Conservation (phyloP, 2,113 vertebrate species). For the western clawed frog (Xenopus tropicalis) region DNA sequence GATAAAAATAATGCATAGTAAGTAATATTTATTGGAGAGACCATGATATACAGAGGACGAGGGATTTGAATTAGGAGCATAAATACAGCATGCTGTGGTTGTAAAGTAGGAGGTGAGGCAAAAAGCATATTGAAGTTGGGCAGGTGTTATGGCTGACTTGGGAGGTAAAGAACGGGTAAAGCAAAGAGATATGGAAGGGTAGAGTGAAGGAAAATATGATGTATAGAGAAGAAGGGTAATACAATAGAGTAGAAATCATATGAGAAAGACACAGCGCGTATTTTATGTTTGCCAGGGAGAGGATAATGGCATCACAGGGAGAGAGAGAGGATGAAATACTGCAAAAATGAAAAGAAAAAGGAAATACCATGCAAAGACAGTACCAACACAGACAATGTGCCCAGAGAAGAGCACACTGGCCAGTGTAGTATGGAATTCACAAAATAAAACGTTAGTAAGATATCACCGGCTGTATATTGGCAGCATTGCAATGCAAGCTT, state of each 20-base stretch:
- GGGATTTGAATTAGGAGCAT: constrained; percentile 18
- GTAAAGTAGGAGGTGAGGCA: constrained; percentile 21
- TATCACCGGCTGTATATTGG: too few species aligned
- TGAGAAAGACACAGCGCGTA: constrained; percentile 4
- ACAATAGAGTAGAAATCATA: constrained; percentile 16
- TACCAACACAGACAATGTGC: too few species aligned
- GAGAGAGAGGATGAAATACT: constrained; percentile 24
- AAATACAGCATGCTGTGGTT: constrained; percentile 22
- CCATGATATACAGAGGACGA: constrained; percentile 17
- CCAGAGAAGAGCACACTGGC: too few species aligned
- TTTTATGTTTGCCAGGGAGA: constrained; percentile 36
- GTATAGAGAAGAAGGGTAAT: constrained; percentile 29
- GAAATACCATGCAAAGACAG: constrained; percentile 11
- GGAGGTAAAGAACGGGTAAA: constrained; percentile 11
- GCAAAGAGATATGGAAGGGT: constrained; percentile 21
- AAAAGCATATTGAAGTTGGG: constrained; percentile 22
- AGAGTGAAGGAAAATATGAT: constrained; percentile 7
- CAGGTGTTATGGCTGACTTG: constrained; percentile 9
- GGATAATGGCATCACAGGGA: constrained; percentile 25
- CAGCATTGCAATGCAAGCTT: too few species aligned
- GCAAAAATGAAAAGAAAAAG: constrained; percentile 6
- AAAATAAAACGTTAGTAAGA: too few species aligned
- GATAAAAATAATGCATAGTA: neutral
- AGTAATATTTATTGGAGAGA: constrained; percentile 1
- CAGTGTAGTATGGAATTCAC: too few species aligned